These are phyloP conservation scores for Chamaetylas fuelleborni DNA, from an alignment of 2,113 vertebrate species.

Conservation along the genomic window DNA sequence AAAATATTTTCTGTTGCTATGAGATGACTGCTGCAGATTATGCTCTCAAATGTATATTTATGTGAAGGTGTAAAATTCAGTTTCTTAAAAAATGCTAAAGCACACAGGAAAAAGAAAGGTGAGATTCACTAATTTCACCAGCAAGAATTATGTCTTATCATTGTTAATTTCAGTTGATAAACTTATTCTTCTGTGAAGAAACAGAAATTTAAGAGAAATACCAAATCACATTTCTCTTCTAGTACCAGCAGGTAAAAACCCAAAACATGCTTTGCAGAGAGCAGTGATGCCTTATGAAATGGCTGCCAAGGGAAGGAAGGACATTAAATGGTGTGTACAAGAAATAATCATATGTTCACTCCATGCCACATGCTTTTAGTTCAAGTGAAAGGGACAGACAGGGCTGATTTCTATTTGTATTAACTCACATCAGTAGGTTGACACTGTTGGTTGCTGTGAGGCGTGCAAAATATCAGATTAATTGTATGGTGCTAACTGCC, in stretches of 20 bases:
- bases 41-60: background rate
- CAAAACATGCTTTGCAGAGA: background rate
- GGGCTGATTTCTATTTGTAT: conserved; percentile 39
- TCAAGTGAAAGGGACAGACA: background rate
- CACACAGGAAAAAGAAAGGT: background rate
- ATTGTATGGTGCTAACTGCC: conserved; percentile 74
- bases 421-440: conserved; percentile 52
- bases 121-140: background rate
- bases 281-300: background rate
- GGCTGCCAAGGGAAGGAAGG: background rate
- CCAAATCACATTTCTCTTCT: background rate
- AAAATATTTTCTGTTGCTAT: background rate
- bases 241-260: background rate
- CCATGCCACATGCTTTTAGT: background rate
- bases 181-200: background rate
- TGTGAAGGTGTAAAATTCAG: background rate
- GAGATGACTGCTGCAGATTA: background rate
- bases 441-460: conserved; percentile 56
- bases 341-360: background rate
- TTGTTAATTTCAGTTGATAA: background rate
- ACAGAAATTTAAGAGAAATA: background rate
- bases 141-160: background rate
- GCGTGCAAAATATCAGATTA: conserved; percentile 72
- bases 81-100: background rate
- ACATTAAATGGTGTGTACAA: background rate